Base-by-base conservation (phyloP, 2,797 vertebrate species). In the Hypotaenidia okinawae region DNA sequence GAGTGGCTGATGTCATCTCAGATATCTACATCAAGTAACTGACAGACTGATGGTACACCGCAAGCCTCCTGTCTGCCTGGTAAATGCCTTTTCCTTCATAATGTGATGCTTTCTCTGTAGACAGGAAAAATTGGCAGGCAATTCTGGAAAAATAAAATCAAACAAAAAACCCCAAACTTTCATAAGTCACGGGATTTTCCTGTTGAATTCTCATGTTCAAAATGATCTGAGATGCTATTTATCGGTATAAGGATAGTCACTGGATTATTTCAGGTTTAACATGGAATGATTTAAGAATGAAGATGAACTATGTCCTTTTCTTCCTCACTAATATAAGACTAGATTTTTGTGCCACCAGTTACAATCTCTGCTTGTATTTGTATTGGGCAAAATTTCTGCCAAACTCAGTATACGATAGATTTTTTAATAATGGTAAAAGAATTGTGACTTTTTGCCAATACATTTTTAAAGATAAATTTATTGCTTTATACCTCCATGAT, bases 1-100 rank as follows among this genome's bases (percentile, higher is more conserved):
- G 9, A 22, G 24, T n/a, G 23, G 22, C 9, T 37, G 51, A 19
- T 39, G 7, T 49, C 2, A 6, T 57, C 30, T 78, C 24, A 66
- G 32, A 63, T 5, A 2, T 66, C 52, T 75, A 51, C 8, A 70
- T 28, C 30, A 49, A 45, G 32, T 27, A 70, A 37, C 6, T 45
- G 35, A 33, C 13, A 16, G 33, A 3, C 8, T 3, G 5, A 55
- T n/a, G 37, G 13, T 35, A 37, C 7, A 22, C 3, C 2, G 6
- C 27, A 33, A 22, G 10, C 13, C 28, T 69, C 11, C 11, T 41
- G 6, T 4, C 22, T 30, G 11, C 30, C 22, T 3, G 0, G 9
- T 30, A 32, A 51, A 2, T 81, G 24, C 5, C 30, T 9, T 52
- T 74, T 27, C 9, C 12, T 54, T 61, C 52, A 30, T 8, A 74